Percentiles rank a stretch among this genome's conserved stretches.
Conservation (phyloP, 2,888 invertebrate genomes). For the Aspidiotus rigidus region DNA sequence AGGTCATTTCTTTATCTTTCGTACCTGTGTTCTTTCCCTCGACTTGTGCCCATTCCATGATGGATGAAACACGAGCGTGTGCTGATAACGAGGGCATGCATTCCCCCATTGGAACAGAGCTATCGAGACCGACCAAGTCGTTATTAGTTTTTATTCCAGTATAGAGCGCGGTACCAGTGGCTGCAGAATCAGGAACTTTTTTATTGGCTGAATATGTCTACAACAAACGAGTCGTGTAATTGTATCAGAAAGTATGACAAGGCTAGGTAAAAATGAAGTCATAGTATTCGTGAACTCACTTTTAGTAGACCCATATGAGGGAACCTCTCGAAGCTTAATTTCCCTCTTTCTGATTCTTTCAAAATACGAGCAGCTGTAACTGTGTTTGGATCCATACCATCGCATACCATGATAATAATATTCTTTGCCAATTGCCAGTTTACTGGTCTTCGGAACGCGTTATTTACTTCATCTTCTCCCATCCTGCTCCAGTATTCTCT, state of each 20-base stretch:
- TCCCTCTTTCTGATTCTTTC: slow-evolving; percentile 60
- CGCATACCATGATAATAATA: slow-evolving; percentile 76
- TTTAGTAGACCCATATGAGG: slow-evolving; percentile 72
- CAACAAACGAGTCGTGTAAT: background rate
- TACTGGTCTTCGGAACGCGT: slow-evolving; percentile 31
- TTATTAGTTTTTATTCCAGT: slow-evolving; percentile 40
- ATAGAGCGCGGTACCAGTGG: slow-evolving; percentile 40
- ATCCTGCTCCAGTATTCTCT: slow-evolving; percentile 16
- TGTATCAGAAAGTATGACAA: background rate
- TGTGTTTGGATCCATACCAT: slow-evolving; percentile 84
- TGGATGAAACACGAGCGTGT: slow-evolving; percentile 36
- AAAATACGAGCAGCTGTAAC: slow-evolving; percentile 74
- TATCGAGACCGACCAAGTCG: slow-evolving; percentile 39
- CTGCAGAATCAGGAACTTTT: slow-evolving; percentile 40
- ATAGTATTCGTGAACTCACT: slow-evolving; percentile 48
- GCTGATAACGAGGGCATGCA: slow-evolving; percentile 37
- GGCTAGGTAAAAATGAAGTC: background rate
- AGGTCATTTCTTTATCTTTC: background rate
- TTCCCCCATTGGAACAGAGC: slow-evolving; percentile 38
- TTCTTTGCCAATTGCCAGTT: slow-evolving; percentile 64
- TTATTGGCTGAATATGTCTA: slow-evolving; percentile 40
- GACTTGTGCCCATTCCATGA: slow-evolving; percentile 39
- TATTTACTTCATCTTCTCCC: slow-evolving; percentile 22
- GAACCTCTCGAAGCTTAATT: slow-evolving; percentile 69
- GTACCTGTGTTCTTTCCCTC: slow-evolving; percentile 38